Base-by-base conservation (phyloP, 2,888 invertebrate species). In the Elmis aenea region DNA sequence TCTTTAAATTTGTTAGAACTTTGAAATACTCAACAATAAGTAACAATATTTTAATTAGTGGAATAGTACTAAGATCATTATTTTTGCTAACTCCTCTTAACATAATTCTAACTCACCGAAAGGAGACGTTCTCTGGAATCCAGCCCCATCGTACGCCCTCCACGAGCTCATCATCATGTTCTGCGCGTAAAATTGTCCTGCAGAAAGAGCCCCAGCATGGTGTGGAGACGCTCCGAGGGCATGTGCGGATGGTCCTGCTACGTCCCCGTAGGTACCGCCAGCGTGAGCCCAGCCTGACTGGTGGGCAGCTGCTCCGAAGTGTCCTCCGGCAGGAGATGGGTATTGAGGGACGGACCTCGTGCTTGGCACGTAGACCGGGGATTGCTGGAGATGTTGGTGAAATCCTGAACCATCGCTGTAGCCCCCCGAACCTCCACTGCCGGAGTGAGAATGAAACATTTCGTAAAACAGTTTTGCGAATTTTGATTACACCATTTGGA, bases 51-150 rank as follows among this genome's bases (percentile, higher is more conserved):
- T n/a, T n/a, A n/a, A n/a, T n/a, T n/a, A n/a, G n/a, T n/a, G n/a
- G n/a, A n/a, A n/a, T n/a, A n/a, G n/a, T n/a, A n/a, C n/a, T n/a
- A n/a, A n/a, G n/a, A n/a, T n/a, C n/a, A n/a, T n/a, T n/a, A n/a
- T n/a, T n/a, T n/a, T n/a, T n/a, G n/a, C n/a, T n/a, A n/a, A n/a
- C n/a, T n/a, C n/a, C n/a, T n/a, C n/a, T n/a, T n/a, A n/a, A n/a
- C n/a, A 5, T 4, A 11, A 5, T n/a, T 5, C 2, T 5, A 26
- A 52, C 62, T 62, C 61, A 82, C 87, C 88, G 61, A 88, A 88
- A 0, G 86, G 84, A 1, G 86, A 84, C 11, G 85, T 82, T 31
- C 88, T 75, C 63, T 88, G 88, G 62, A 86, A 83, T n/a, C 83
- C 81, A 1, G 70, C 57, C 10, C 77, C 74, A 61, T 88, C 88